These are phyloP conservation scores for Dufourea novaeangliae DNA, from an alignment of 1,140 invertebrate genomes.

Conservation along the genomic window DNA sequence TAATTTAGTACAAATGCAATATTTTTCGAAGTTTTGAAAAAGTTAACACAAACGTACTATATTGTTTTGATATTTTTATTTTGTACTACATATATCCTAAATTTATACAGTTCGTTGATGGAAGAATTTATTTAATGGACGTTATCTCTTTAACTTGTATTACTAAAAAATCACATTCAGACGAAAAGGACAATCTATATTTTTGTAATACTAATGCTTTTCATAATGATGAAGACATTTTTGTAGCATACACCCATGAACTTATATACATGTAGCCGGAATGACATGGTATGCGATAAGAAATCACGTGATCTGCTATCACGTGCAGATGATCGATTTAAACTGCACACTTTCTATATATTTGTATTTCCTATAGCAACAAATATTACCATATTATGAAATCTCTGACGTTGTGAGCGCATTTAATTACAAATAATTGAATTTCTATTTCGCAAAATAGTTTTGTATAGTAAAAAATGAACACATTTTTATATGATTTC, in stretches of 20 bases:
- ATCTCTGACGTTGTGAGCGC: neutral
- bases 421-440: neutral
- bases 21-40: neutral
- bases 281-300: neutral
- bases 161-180: neutral
- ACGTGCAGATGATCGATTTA: conserved; percentile 42
- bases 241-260: neutral
- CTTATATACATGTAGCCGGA: conserved; percentile 3
- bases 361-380: conserved; percentile 5
- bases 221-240: neutral
- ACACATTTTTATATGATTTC: neutral
- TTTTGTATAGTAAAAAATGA: neutral
- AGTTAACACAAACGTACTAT: neutral
- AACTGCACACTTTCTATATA: conserved; percentile 18
- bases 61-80: neutral
- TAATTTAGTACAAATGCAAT: neutral
- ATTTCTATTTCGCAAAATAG: neutral
- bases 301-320: conserved; percentile 39
- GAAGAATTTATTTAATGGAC: neutral
- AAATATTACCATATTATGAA: neutral
- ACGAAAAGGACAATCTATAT: neutral
- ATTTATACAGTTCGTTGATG: neutral
- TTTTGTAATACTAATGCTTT: neutral
- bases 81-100: too few species aligned
- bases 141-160: neutral